Percentiles rank a stretch among this genome's conserved stretches.
Conservation (phyloP, 2,797 vertebrate species). For the Psittacula echo region DNA sequence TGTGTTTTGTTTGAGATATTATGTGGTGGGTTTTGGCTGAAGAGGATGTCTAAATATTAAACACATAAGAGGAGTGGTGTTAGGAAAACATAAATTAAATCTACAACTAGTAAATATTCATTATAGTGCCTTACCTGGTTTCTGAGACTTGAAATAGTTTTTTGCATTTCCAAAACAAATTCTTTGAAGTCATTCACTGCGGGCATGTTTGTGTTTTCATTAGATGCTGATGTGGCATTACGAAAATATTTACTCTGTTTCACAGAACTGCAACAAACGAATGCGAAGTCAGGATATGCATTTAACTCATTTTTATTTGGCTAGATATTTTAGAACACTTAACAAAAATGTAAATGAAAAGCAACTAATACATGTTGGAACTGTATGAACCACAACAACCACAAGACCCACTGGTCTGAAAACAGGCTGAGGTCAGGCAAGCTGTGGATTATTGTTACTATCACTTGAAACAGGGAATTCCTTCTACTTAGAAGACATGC, state of each 20-base stretch:
- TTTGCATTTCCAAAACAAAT: conserved; percentile 94
- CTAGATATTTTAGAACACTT: background rate
- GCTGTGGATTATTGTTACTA: background rate
- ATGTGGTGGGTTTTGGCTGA: background rate
- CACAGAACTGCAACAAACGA: conserved; percentile 68
- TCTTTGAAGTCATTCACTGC: conserved; percentile 90
- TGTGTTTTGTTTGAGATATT: conserved; percentile 3
- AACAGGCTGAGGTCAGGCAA: background rate
- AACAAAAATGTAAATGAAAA: background rate
- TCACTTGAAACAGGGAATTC: background rate
- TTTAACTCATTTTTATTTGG: background rate
- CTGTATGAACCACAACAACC: background rate
- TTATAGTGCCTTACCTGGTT: conserved; percentile 83
- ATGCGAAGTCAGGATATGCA: background rate
- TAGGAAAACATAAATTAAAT: background rate
- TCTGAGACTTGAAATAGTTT: conserved; percentile 94
- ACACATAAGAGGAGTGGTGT: background rate
- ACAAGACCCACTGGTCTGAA: background rate
- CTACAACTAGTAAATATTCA: background rate
- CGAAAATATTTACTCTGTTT: conserved; percentile 58
- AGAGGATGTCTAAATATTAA: background rate
- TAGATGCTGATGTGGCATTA: conserved; percentile 78
- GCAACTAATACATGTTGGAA: background rate
- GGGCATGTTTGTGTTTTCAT: conserved; percentile 70
- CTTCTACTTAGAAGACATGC: background rate